Evolutionary conservation across 2,113 vertebrate genomes (phyloP).

Genomic region (Daubentonia madagascariensis): DNA sequence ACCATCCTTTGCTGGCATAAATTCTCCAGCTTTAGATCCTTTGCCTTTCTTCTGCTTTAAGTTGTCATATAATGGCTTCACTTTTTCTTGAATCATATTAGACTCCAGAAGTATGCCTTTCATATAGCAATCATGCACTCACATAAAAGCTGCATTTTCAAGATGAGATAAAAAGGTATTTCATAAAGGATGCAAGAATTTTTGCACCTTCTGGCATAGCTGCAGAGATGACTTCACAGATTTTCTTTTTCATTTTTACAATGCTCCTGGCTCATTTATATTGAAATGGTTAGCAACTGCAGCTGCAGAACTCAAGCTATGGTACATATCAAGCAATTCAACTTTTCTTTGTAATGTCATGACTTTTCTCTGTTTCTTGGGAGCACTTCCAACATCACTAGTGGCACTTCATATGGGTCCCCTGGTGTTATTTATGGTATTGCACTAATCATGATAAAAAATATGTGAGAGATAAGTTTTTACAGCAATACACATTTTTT

Average conservation of each 20-base stretch:
- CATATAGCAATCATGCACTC: background rate
- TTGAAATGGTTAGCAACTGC: background rate
- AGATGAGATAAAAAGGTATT: background rate
- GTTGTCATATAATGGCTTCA: background rate
- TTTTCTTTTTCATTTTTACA: background rate
- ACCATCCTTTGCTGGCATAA: background rate
- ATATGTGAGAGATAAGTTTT: background rate
- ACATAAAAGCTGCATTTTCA: background rate
- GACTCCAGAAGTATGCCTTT: background rate
- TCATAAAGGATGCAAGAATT: background rate
- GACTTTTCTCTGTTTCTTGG: background rate
- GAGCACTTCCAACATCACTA: no score
- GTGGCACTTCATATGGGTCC: background rate
- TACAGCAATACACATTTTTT: background rate
- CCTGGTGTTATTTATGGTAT: background rate
- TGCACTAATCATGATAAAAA: background rate
- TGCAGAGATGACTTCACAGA: background rate
- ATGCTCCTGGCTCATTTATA: background rate
- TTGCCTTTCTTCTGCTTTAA: background rate
- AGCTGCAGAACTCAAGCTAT: background rate
- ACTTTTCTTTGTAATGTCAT: background rate
- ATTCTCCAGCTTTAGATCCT: background rate
- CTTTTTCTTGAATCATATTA: background rate
- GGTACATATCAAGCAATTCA: background rate
- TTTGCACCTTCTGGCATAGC: background rate